A percentile compares a stretch with the other conserved stretches of the same genome.
phyloP scores from a whole-genome alignment of 1,140 invertebrate species.

The Drosophila erecta region DNA sequence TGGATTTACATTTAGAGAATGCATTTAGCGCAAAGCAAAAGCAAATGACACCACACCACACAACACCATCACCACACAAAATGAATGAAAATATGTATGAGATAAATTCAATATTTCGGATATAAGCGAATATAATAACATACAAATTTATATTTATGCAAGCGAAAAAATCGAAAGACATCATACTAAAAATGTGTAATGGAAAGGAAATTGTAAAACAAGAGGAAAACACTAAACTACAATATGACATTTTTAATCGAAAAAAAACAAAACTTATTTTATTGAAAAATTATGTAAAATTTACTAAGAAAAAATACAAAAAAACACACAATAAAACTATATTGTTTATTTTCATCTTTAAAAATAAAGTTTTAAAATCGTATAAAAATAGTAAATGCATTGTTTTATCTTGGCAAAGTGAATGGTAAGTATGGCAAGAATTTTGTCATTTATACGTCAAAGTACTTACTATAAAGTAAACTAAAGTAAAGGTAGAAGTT shows the following conservation, averaged over 20 bases:
- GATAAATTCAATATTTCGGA: conserved; percentile 77
- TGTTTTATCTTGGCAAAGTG: background rate
- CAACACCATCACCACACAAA: conserved; percentile 42
- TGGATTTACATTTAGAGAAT: conserved; percentile 60
- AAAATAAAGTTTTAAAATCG: conserved; percentile 85
- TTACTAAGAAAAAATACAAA: conserved; percentile 72
- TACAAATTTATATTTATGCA: conserved; percentile 81
- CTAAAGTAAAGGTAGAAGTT: no score
- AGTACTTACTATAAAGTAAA: no score
- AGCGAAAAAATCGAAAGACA: conserved; percentile 60
- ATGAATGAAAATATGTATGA: conserved; percentile 59
- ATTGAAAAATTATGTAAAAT: conserved; percentile 85
- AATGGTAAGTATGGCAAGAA: conserved; percentile 3
- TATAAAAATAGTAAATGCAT: conserved; percentile 83
- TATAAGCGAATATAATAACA: conserved; percentile 82
- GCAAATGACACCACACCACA: conserved; percentile 38
- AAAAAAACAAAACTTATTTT: conserved; percentile 80
- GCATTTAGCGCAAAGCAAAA: conserved; percentile 54
- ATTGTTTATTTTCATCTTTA: conserved; percentile 85
- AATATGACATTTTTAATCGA: conserved; percentile 85
- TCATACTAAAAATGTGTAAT: conserved; percentile 63
- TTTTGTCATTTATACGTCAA: no score
- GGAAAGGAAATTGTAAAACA: conserved; percentile 61
- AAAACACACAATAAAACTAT: conserved; percentile 83
- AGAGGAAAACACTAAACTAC: conserved; percentile 77